Evolutionary conservation across 2,113 vertebrate genomes (phyloP).

Genomic region (Catagonus wagneri): DNA sequence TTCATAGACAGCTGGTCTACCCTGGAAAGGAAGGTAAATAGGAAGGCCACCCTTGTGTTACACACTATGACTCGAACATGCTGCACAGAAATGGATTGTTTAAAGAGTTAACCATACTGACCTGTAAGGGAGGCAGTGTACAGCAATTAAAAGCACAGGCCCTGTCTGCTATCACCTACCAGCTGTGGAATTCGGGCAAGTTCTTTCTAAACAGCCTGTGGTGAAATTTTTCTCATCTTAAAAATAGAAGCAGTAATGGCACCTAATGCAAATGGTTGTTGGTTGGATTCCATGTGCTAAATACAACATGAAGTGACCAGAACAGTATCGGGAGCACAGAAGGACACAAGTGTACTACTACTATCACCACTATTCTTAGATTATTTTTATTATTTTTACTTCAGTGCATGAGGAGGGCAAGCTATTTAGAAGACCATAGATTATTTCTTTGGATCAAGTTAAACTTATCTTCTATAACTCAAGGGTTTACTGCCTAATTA

Average conservation of each 20-base stretch:
- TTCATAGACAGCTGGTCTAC: neutral
- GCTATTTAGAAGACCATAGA: neutral
- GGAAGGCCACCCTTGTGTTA: fast-evolving
- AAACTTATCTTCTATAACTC: neutral
- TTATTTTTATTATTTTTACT: neutral
- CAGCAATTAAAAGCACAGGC: neutral
- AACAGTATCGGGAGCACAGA: neutral
- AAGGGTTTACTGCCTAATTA: neutral
- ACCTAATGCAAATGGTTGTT: neutral
- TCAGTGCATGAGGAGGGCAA: neutral
- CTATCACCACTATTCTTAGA: neutral
- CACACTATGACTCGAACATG: neutral
- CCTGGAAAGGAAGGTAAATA: neutral
- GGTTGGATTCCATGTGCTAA: neutral
- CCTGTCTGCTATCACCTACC: neutral
- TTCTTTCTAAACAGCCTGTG: neutral
- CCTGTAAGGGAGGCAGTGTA: neutral
- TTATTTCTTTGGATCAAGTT: conserved; percentile 25
- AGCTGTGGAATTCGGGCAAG: neutral
- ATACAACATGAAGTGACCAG: neutral
- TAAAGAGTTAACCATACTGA: neutral
- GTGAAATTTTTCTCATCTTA: neutral
- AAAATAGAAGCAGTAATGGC: neutral
- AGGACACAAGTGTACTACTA: neutral
- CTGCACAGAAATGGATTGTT: neutral